Evolutionary conservation across 2,113 vertebrate genomes (phyloP).

Genomic region (Syngnathoides biaculeatus): DNA sequence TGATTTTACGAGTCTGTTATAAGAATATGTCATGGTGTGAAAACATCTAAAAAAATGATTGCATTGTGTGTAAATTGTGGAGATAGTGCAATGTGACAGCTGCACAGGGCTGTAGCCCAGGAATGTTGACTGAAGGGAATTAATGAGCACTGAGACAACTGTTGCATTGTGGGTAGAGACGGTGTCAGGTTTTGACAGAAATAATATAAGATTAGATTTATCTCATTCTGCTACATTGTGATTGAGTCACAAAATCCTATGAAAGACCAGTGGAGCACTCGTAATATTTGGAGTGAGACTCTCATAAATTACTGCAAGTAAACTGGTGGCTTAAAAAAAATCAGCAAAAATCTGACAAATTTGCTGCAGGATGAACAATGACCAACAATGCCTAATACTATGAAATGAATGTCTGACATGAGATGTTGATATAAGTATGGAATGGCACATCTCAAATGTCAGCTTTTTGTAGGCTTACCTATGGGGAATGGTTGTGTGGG

Average conservation of each 20-base stretch:
- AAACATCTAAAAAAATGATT: slow-evolving; percentile 7
- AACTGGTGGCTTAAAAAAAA: not conserved
- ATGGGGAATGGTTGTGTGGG: slow-evolving; percentile 35
- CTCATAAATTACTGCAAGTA: not conserved
- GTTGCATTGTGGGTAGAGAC: not conserved
- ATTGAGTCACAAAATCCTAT: not conserved
- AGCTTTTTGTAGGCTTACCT: not conserved
- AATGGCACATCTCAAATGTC: not conserved
- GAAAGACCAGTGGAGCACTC: not conserved
- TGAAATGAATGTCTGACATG: not conserved
- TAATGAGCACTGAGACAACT: not conserved
- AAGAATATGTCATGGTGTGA: not conserved
- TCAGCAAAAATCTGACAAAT: not conserved
- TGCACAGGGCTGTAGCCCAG: not conserved
- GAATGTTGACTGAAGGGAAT: not conserved
- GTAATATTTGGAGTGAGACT: not conserved
- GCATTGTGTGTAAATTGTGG: slow-evolving; percentile 7
- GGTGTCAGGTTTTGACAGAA: slow-evolving; percentile 3
- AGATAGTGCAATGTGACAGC: not conserved
- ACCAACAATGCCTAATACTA: not conserved
- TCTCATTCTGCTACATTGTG: not conserved
- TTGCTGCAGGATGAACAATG: not conserved
- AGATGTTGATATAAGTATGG: slow-evolving; percentile 21
- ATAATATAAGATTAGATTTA: slow-evolving; percentile 8
- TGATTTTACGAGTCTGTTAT: not conserved